These are phyloP conservation scores for Ciconia nigra DNA, from an alignment of 2,797 vertebrate species.

Conservation along the genomic window DNA sequence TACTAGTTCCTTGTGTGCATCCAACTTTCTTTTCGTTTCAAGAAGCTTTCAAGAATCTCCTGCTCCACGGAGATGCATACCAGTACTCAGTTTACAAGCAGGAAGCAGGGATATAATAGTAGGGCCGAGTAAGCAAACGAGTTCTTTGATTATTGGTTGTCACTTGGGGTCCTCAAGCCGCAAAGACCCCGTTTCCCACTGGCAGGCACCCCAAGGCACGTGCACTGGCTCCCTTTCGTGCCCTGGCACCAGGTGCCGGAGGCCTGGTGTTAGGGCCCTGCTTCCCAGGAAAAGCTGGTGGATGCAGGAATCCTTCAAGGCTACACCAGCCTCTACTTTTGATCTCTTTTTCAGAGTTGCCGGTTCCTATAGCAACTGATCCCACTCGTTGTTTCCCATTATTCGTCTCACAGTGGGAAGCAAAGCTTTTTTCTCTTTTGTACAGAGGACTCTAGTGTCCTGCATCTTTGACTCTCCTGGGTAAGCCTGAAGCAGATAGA, in stretches of 20 bases:
- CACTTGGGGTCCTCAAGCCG: not conserved
- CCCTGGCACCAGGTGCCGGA: not conserved
- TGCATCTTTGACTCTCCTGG: not conserved
- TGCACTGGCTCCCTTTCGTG: not conserved
- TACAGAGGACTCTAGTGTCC: not conserved
- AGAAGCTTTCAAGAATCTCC: not conserved
- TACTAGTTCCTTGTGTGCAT: not conserved
- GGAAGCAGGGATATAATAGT: not conserved
- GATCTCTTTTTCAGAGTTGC: not conserved
- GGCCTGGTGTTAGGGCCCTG: not conserved
- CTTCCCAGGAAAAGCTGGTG: not conserved
- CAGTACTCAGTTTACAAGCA: not conserved
- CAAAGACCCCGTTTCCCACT: accelerated
- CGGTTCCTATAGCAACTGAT: not conserved
- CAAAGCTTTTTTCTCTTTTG: not conserved
- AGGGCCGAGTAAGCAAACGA: not conserved
- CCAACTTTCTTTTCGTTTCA: not conserved
- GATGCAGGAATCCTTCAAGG: not conserved
- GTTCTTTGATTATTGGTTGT: not conserved
- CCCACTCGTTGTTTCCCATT: not conserved
- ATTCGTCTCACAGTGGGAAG: not conserved
- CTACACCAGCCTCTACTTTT: not conserved
- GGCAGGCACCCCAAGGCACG: accelerated
- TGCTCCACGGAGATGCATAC: not conserved
- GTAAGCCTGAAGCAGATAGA: not conserved